A percentile compares a stretch with the other conserved stretches of the same genome.
Conservation (phyloP, 2,888 invertebrate genomes). For the Helicoverpa assulta region DNA sequence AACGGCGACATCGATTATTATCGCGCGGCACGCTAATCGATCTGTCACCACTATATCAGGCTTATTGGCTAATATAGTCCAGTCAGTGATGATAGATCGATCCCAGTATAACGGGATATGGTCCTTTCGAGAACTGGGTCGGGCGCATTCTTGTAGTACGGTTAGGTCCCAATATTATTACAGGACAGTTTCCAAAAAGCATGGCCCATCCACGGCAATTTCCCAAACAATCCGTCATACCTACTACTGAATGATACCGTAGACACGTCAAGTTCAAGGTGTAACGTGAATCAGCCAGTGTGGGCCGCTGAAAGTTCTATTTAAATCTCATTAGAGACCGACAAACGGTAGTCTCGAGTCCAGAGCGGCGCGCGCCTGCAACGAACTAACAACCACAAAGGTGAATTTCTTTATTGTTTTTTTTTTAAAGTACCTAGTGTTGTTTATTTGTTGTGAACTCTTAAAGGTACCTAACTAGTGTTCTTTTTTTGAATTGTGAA, state of each 20-base stretch:
- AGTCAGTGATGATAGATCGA: too few relatives aligned
- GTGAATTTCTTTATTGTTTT: slow-evolving; percentile 59
- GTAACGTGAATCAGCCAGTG: slow-evolving; percentile 82
- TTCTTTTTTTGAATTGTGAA: neutral
- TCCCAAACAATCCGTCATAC: slow-evolving; percentile 23
- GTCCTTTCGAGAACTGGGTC: too few relatives aligned
- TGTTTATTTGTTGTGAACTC: slow-evolving; percentile 24
- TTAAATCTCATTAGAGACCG: slow-evolving; percentile 82
- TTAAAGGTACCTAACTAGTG: slow-evolving; percentile 15
- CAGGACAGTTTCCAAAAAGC: slow-evolving; percentile 2
- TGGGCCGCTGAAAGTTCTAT: slow-evolving; percentile 88
- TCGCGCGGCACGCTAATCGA: too few relatives aligned
- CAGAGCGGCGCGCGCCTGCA: slow-evolving; percentile 88
- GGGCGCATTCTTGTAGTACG: too few relatives aligned
- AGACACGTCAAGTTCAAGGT: slow-evolving; percentile 86
- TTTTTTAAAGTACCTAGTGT: slow-evolving; percentile 17
- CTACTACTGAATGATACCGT: slow-evolving; percentile 60
- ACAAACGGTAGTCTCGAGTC: slow-evolving; percentile 77
- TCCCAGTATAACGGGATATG: too few relatives aligned
- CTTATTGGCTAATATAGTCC: too few relatives aligned
- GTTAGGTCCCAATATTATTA: neutral
- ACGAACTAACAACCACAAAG: slow-evolving; percentile 78
- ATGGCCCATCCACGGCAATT: slow-evolving; percentile 43
- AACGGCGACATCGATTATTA: too few relatives aligned
- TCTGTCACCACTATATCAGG: too few relatives aligned